A percentile compares a stretch with the other conserved stretches of the same genome.
Conservation (phyloP, 2,113 vertebrate species). For the Bungarus multicinctus region DNA sequence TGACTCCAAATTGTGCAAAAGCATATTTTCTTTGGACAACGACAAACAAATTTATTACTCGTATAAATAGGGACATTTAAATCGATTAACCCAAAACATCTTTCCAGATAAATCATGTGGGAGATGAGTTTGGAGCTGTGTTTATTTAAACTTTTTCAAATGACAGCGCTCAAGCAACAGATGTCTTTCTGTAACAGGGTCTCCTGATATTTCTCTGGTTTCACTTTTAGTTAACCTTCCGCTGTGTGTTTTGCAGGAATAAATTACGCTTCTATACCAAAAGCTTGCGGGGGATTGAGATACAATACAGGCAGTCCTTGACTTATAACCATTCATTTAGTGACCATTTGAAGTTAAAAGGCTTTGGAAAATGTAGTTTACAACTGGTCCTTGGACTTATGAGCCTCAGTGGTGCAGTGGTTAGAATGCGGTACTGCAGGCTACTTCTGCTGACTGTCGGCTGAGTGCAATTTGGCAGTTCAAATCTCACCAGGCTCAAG, state of each 20-base stretch:
- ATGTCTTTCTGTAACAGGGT: neutral
- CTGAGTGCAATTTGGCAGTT: too few relatives aligned
- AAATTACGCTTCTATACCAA: neutral
- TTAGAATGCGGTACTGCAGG: too few relatives aligned
- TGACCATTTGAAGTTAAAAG: too few relatives aligned
- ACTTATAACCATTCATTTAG: too few relatives aligned
- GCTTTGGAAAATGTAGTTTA: too few relatives aligned
- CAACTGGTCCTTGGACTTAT: too few relatives aligned
- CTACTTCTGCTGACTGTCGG: too few relatives aligned
- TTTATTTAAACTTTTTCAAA: neutral
- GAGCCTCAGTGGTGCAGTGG: too few relatives aligned
- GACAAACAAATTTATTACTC: neutral
- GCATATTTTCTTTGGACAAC: neutral
- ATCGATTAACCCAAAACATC: neutral
- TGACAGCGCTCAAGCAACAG: neutral
- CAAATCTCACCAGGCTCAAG: too few relatives aligned
- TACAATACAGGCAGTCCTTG: neutral
- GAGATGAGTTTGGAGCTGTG: neutral
- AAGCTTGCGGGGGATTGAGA: neutral
- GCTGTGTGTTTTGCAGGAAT: neutral
- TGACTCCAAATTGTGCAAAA: neutral
- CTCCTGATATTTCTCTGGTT: neutral
- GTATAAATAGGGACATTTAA: neutral
- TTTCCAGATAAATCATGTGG: neutral
- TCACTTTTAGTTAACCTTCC: neutral